These are phyloP conservation scores for Drosophila sucinea DNA, from an alignment of 1,140 invertebrate species.

Conservation along the genomic window DNA sequence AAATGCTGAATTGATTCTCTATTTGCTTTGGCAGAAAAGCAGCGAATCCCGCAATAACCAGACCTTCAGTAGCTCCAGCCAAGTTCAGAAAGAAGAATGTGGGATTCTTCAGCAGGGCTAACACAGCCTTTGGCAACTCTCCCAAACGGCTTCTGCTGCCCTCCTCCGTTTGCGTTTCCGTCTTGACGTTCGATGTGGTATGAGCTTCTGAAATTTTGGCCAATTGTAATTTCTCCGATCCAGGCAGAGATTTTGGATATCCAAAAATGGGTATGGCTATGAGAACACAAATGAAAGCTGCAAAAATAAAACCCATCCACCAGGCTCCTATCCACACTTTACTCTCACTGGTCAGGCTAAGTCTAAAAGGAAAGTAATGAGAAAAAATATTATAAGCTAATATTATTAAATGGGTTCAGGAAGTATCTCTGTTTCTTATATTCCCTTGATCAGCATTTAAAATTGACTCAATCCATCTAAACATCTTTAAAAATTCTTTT, in stretches of 20 bases:
- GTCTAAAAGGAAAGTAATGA: conserved; percentile 78
- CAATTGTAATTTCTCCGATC: conserved; percentile 87
- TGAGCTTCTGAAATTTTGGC: conserved; percentile 89
- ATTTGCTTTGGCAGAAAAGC: conserved; percentile 93
- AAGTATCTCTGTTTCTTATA: too few species aligned
- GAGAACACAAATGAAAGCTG: conserved; percentile 87
- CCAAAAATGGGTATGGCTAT: conserved; percentile 89
- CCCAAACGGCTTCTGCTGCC: conserved; percentile 74
- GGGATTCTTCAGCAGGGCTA: conserved; percentile 88
- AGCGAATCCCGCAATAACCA: conserved; percentile 91
- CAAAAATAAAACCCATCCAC: conserved; percentile 92
- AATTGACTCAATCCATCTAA: too few species aligned
- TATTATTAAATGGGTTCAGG: background rate
- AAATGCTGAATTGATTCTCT: conserved; percentile 92
- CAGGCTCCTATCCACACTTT: conserved; percentile 93
- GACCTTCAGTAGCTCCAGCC: conserved; percentile 90
- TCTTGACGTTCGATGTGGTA: conserved; percentile 75
- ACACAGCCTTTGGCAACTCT: conserved; percentile 88
- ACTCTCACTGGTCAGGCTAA: conserved; percentile 88
- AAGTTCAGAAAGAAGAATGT: conserved; percentile 92
- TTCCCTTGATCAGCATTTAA: too few species aligned
- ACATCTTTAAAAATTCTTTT: too few species aligned
- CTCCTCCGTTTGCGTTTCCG: conserved; percentile 51
- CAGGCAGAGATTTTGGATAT: conserved; percentile 89
- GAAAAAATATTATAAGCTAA: background rate